Conservation (phyloP, 2,888 invertebrate species). For the Drosophila recens region DNA sequence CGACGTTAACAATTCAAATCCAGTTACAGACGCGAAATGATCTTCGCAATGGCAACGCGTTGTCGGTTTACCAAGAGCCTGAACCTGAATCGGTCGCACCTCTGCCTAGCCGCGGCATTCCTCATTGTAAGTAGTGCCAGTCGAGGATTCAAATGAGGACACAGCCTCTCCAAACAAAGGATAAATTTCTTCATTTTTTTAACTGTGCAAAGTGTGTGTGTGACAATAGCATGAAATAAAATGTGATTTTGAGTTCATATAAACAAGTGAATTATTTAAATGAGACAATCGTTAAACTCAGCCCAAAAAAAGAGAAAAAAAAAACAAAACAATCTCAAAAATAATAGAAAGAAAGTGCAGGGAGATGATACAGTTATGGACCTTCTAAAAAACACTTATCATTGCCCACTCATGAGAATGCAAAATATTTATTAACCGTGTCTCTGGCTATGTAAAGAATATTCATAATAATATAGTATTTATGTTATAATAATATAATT, state of each 20-base stretch:
- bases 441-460: neutral
- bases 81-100: conserved; percentile 58
- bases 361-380: neutral
- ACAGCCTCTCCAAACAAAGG: neutral
- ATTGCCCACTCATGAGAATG: neutral
- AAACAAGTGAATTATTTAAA: neutral
- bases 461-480: too few species aligned
- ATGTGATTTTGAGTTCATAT: neutral
- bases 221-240: neutral
- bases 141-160: neutral
- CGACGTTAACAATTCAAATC: conserved; percentile 84
- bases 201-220: conserved; percentile 3
- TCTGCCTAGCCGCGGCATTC: conserved; percentile 56
- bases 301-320: neutral
- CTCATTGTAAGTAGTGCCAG: conserved; percentile 82
- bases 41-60: conserved; percentile 73
- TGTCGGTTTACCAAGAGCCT: conserved; percentile 38
- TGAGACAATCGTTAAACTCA: neutral
- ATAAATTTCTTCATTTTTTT: conserved; percentile 9
- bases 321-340: neutral
- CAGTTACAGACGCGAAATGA: conserved; percentile 83
- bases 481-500: too few species aligned
- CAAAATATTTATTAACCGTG: neutral
- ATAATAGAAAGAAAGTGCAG: neutral
- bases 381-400: neutral